A percentile compares a stretch with the other conserved stretches of the same genome.
Evolutionary conservation across 2,113 vertebrate genomes (phyloP).

Genomic region (Mirza zaza): DNA sequence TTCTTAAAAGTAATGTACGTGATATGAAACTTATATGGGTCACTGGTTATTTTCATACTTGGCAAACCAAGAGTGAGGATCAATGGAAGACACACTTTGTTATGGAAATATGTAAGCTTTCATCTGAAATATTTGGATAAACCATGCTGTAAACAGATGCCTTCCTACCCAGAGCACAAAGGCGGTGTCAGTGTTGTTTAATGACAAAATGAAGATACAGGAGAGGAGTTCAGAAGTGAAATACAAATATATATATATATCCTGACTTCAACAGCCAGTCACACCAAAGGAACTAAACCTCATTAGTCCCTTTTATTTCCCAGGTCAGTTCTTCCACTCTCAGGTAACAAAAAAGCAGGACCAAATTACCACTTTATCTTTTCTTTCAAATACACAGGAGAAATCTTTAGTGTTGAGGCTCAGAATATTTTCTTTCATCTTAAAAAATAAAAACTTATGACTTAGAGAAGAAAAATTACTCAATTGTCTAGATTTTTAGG

Average conservation of each 20-base stretch:
- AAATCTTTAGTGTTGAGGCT: neutral
- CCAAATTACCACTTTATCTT: neutral
- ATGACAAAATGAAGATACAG: neutral
- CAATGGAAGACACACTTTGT: neutral
- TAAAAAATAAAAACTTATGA: conserved; percentile 29
- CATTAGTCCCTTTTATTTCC: neutral
- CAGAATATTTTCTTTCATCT: conserved; percentile 24
- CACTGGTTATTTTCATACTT: neutral
- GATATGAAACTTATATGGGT: neutral
- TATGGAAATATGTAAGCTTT: neutral
- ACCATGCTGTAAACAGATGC: neutral
- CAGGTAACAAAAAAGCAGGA: neutral
- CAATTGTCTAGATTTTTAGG: conserved; percentile 8
- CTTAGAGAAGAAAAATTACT: conserved; percentile 12
- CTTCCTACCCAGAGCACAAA: neutral
- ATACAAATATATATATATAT: no score
- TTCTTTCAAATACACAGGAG: neutral
- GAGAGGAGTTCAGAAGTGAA: neutral
- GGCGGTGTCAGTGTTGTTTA: neutral
- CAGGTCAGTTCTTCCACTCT: conserved; percentile 10
- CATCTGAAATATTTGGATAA: neutral
- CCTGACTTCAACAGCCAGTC: neutral
- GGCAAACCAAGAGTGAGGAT: neutral
- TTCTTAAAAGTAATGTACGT: neutral
- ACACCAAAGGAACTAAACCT: neutral